A percentile compares a stretch with the other conserved stretches of the same genome.
These are phyloP conservation scores for Mico argentatus DNA, from an alignment of 2,797 vertebrate species.

Conservation along the genomic window DNA sequence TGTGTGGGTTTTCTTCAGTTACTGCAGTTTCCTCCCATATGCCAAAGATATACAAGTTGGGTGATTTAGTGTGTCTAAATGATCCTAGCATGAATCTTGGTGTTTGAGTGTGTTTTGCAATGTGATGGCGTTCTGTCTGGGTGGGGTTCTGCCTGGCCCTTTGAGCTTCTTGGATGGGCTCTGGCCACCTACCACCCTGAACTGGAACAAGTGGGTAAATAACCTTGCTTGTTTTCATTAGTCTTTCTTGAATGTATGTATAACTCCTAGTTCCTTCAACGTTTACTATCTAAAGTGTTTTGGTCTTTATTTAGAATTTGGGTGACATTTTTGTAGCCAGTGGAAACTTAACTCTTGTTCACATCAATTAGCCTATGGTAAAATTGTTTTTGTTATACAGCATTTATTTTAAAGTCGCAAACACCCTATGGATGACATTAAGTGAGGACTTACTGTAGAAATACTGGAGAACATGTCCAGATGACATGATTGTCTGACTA, in stretches of 20 bases:
- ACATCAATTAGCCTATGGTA: neutral
- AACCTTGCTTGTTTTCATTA: neutral
- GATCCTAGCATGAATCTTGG: neutral
- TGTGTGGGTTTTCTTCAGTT: neutral
- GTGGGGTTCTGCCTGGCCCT: neutral
- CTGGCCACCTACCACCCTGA: neutral
- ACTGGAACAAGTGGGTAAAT: neutral
- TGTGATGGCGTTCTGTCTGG: neutral
- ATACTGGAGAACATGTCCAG: neutral
- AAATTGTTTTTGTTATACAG: neutral
- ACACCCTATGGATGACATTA: neutral
- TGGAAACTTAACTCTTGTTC: neutral
- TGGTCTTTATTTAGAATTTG: neutral
- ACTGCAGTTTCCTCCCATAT: neutral
- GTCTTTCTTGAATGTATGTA: neutral
- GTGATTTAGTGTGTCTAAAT: neutral
- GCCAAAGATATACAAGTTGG: neutral
- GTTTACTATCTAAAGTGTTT: neutral
- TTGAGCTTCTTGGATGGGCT: neutral
- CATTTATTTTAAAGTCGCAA: neutral
- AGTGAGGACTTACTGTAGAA: neutral
- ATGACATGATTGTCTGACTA: neutral
- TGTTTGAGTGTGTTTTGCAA: neutral
- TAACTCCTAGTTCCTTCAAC: neutral
- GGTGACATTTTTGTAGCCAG: neutral